Base-by-base conservation (phyloP, 2,888 invertebrate genomes). In the Drosophila longiperda region DNA sequence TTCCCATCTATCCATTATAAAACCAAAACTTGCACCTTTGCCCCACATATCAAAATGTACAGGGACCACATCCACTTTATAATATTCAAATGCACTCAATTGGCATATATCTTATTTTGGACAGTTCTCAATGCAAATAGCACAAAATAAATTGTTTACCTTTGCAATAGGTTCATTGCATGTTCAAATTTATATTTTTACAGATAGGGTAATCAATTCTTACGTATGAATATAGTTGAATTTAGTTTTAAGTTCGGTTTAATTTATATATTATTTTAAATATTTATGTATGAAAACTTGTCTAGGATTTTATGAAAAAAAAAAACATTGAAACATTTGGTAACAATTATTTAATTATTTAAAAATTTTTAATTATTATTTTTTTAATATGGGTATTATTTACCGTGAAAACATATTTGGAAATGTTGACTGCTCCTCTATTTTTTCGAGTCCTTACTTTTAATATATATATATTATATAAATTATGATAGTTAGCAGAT, bases 21-120 rank as follows among this genome's bases (percentile, higher is more conserved):
- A 48, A 23, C 8, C 2, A 23, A 45, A 8, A 23, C 45, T 15
- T 20, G 4, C 45, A 42, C 5, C n/a, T 11, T 5, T 15, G 33
- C 54, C 50, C 57, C 40, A 49, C 23, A 52, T 3, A 36, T 12
- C 38, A 52, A 53, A 20, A 66, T 29, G 50, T 49, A 67, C 1
- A 38, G 11, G 17, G 3, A 42, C 20, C 20, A 54, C 38, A 53
- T 29, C 40, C 75, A 82, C 78, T 84, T 78, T 80, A 82, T 89
- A 82, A 78, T 83, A 80, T 82, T 82, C 73, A 86, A 86, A 80
- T 77, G 80, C 82, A 80, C 78, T 87, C 78, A 60, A 75, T 66
- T 66, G 70, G 26, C 60, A 86, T 83, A 72, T 73, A 75, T 86
- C 76, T 86, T 74, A 73, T 83, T 83, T 75, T 62, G 62, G 73